These are phyloP conservation scores for Cheilosia grossa DNA, from an alignment of 2,888 invertebrate genomes.

Conservation along the genomic window DNA sequence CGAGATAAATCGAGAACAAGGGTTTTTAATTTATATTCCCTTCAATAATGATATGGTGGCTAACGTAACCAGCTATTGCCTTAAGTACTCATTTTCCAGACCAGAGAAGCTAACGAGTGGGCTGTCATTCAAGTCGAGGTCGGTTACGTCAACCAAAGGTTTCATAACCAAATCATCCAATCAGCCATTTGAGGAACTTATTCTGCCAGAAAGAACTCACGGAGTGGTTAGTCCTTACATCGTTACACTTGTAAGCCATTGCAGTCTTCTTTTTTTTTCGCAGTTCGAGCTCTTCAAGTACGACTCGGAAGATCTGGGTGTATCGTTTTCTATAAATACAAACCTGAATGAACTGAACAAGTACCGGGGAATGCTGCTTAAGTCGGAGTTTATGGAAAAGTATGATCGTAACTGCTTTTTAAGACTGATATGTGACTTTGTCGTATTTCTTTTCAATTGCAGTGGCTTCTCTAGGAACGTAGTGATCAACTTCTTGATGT, in stretches of 20 bases:
- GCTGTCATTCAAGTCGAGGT: conserved; percentile 82
- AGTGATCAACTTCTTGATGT: conserved; percentile 81
- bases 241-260: background rate
- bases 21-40: conserved; percentile 87
- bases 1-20: conserved; percentile 87
- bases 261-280: conserved; percentile 4
- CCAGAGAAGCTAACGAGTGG: conserved; percentile 82
- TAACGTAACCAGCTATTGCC: conserved; percentile 79
- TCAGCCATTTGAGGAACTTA: conserved; percentile 80
- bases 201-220: conserved; percentile 80
- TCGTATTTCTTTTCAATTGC: conserved; percentile 14
- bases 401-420: conserved; percentile 48
- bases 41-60: conserved; percentile 84
- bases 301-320: conserved; percentile 81
- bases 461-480: conserved; percentile 83
- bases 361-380: conserved; percentile 81
- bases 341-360: conserved; percentile 82
- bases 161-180: conserved; percentile 80
- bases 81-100: conserved; percentile 81
- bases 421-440: background rate
- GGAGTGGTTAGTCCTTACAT: conserved; percentile 78
- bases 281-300: conserved; percentile 82
- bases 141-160: conserved; percentile 81
- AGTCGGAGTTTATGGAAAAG: conserved; percentile 83
- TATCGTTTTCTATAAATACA: conserved; percentile 80